Evolutionary conservation across 2,888 invertebrate species (phyloP), one percentile per base, ranked within the genome.

Genomic region (Gisinianus flammeolus): DNA sequence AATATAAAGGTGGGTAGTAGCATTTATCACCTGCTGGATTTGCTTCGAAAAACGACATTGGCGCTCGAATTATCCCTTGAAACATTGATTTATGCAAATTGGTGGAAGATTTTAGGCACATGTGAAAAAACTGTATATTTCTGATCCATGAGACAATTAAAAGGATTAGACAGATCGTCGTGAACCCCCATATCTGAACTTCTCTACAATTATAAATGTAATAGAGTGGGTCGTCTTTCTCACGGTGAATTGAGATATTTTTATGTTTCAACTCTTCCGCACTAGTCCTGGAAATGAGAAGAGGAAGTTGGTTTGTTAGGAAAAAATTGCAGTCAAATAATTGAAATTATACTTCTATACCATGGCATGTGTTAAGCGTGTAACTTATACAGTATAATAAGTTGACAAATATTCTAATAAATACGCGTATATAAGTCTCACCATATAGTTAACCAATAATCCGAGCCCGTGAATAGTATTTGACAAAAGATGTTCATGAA

Each of bases 21-120:
- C 8, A 6, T 69, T 44, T 52, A 52, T 89, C 87, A 92, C 93
- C 93, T 19, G 93, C 92, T 0, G 95, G 93, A 87, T 96, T 96
- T 3, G 91, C 91, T 86, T 95, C 94, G 88, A 96, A 97, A 88
- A 97, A 97, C 28, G 91, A 89, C 91, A 95, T 93, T 0, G 93
- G 91, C 0, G 94, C 93, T 24, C 92, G 89, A 2, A 94, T 92
- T 26, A 97, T 91, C 33, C 92, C 89, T n/a, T 89, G 87, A 87
- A 96, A 96, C 95, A 97, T 96, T 22, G 87, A 88, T 87, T 94
- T 92, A 88, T 97, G 97, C 0, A 97, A 88, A 3, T 88, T 90
- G 3, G 90, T 91, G 0, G 96, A 94, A 0, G 95, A 93, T 56
- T 89, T 90, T 91, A 95, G 93, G 84, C 94, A 94, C 81, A 92